Evolutionary conservation across 1,140 invertebrate genomes (phyloP).

Genomic region (Calycopis cecrops): DNA sequence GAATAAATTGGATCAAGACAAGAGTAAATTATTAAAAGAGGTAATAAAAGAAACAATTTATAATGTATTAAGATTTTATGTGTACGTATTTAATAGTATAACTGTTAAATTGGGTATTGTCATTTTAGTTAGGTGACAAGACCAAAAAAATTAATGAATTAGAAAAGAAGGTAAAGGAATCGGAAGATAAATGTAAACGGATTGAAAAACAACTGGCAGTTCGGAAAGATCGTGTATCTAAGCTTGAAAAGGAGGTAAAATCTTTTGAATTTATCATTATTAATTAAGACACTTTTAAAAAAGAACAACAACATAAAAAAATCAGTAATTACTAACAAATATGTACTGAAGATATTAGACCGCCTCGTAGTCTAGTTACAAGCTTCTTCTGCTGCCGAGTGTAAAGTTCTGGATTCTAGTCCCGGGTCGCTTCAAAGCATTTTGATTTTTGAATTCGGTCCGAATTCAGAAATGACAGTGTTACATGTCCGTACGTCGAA

Average conservation of each 20-base stretch:
- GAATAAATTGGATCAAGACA: conserved; percentile 69
- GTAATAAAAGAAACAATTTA: conserved; percentile 32
- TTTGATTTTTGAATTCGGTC: too few relatives aligned
- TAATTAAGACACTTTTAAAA: too few relatives aligned
- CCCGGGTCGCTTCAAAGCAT: too few relatives aligned
- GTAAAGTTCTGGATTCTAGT: too few relatives aligned
- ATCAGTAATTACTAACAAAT: too few relatives aligned
- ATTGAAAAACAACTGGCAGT: conserved; percentile 74
- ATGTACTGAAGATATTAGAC: too few relatives aligned
- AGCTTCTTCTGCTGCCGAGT: too few relatives aligned
- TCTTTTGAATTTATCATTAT: neutral
- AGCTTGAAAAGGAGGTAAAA: conserved; percentile 77
- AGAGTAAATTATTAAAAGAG: conserved; percentile 73
- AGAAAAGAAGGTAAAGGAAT: conserved; percentile 77
- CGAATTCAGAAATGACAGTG: too few relatives aligned
- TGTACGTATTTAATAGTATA: neutral
- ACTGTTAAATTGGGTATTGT: conserved; percentile 8
- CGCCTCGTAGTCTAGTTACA: too few relatives aligned
- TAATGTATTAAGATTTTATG: too few relatives aligned
- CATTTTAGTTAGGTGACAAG: conserved; percentile 74
- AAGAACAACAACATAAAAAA: too few relatives aligned
- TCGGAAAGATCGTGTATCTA: conserved; percentile 77
- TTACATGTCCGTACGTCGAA: too few relatives aligned
- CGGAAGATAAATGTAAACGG: conserved; percentile 78
- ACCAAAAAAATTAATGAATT: conserved; percentile 75